A percentile compares a stretch with the other conserved stretches of the same genome.
Evolutionary conservation across 1,140 invertebrate species (phyloP).

Genomic region (Homarus americanus): DNA sequence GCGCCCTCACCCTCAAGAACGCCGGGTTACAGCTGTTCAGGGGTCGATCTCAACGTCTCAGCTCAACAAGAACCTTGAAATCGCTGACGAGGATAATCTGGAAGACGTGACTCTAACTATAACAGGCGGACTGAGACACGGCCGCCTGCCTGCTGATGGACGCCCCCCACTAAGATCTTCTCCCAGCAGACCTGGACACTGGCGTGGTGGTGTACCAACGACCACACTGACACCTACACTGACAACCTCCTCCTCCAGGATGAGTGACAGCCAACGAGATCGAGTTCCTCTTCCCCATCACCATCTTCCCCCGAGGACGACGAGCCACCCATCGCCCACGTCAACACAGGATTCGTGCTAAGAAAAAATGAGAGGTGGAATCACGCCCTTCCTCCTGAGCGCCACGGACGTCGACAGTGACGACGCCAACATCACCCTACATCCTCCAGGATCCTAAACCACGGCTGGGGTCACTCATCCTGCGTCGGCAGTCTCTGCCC

Average conservation of each 20-base stretch:
- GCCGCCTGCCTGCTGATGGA: conserved; percentile 77
- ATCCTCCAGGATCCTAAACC: conserved; percentile 76
- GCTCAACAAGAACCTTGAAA: conserved; percentile 77
- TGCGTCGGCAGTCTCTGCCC: conserved; percentile 77
- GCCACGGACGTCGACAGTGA: conserved; percentile 79
- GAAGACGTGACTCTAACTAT: conserved; percentile 78
- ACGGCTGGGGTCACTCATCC: conserved; percentile 77
- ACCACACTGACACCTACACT: conserved; percentile 78
- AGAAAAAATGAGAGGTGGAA: conserved; percentile 76
- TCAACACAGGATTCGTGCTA: conserved; percentile 78
- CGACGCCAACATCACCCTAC: conserved; percentile 77
- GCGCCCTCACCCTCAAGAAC: conserved; percentile 77
- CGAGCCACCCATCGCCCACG: conserved; percentile 78
- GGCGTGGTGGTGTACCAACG: conserved; percentile 78
- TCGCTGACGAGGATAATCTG: conserved; percentile 79
- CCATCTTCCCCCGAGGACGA: conserved; percentile 79
- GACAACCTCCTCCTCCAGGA: conserved; percentile 79
- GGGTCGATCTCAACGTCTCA: conserved; percentile 77
- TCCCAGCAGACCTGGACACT: conserved; percentile 77
- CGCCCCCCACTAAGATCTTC: conserved; percentile 77
- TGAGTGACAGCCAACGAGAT: conserved; percentile 78
- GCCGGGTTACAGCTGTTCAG: conserved; percentile 78
- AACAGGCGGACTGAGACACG: conserved; percentile 78
- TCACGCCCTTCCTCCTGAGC: conserved; percentile 77
- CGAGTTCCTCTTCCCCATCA: conserved; percentile 79